Conservation (phyloP, 2,797 vertebrate species). For the Lacerta agilis region DNA sequence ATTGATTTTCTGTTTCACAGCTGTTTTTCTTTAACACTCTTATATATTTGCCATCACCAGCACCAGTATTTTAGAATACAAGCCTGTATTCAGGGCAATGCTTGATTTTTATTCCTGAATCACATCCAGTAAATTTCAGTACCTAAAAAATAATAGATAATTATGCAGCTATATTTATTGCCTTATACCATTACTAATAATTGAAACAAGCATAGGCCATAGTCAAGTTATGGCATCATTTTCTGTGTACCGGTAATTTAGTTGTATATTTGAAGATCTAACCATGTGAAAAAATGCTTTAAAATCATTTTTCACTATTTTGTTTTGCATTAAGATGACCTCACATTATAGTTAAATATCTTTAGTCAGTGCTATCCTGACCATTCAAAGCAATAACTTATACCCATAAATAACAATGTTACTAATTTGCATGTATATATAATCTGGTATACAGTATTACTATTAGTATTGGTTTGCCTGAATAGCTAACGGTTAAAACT, state of each 20-base stretch:
- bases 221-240: not conserved
- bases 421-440: not conserved
- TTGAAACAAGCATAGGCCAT: not conserved
- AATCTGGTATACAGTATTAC: not conserved
- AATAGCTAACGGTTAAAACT: not conserved
- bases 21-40: not conserved
- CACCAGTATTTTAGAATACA: not conserved
- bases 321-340: not conserved
- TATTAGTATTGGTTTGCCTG: not conserved
- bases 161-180: not conserved
- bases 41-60: not conserved
- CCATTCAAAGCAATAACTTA: not conserved
- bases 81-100: not conserved
- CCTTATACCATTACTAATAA: not conserved
- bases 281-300: not conserved
- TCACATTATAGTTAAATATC: not conserved
- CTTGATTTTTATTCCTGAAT: not conserved
- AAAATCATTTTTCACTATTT: not conserved
- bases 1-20: not conserved
- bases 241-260: not conserved
- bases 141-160: not conserved
- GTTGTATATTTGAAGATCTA: not conserved
- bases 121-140: not conserved
- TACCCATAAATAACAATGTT: not conserved
- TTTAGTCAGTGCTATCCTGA: not conserved